Base-by-base conservation (phyloP, 2,888 invertebrate genomes). In the Pachycephus smyrnensis region DNA sequence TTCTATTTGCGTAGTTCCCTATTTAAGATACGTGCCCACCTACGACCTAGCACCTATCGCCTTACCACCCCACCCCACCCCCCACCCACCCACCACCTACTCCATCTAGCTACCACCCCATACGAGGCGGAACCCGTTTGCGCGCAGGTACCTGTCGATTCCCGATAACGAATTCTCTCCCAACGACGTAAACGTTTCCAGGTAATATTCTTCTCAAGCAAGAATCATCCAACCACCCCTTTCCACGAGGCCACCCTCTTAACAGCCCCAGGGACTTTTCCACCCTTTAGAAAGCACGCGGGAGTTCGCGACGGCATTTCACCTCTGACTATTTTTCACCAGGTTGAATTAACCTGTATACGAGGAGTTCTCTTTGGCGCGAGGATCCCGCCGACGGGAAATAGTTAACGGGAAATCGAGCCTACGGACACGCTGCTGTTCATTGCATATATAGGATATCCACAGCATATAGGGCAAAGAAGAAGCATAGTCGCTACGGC, bases 81-180 rank as follows among this genome's bases (percentile, higher is more conserved):
- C 75, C 37, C 1, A 15, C 11, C 32, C 30, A 11, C 75, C 55
- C 55, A 31, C 81, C 82, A 83, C 80, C 75, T 80, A 80, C 81
- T 82, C 87, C 83, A 83, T 86, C 84, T 84, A 84, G 82, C 82
- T 84, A 84, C 23, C 55, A 23, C 9, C 55, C 55, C 9, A 6
- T 23, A 55, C 55, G 55, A 55, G 55, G 55, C 23, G 23, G 55
- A 55, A 55, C 55, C 23, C 23, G 23, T 55, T 55, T 83, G 82
- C 76, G 82, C 78, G 74, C 85, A 83, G 86, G 85, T 85, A 84
- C 81, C 82, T 84, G 79, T 84, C 86, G 84, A 85, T 86, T 82
- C 82, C 81, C 85, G 82, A 85, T 87, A 86, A 86, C 83, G 84
- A 87, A 87, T 85, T 87, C 86, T 84, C 82, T 75, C 76, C 74